phyloP scores from a whole-genome alignment of 2,888 invertebrate species.

The Melolontha melolontha region DNA sequence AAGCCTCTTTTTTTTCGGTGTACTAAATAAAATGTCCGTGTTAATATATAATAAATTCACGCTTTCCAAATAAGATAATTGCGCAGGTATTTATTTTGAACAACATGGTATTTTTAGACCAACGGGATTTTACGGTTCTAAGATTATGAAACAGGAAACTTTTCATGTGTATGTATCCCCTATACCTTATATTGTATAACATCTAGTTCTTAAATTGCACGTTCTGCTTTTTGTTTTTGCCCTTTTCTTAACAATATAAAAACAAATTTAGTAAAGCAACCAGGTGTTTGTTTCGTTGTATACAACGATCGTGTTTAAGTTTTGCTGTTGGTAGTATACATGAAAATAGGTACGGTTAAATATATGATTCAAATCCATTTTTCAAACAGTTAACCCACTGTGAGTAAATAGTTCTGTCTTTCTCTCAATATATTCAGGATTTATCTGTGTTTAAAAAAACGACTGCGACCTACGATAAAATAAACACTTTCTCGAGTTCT shows the following conservation, averaged over 20 bases:
- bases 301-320: no score
- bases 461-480: conserved; percentile 33
- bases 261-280: no score
- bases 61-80: conserved; percentile 15
- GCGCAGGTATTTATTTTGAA: conserved; percentile 34
- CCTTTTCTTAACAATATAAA: background rate
- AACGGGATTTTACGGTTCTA: conserved; percentile 30
- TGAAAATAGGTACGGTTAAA: no score
- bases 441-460: conserved; percentile 16
- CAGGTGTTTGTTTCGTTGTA: no score
- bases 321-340: no score
- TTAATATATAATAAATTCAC: conserved; percentile 13
- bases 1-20: no score
- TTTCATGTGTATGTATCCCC: conserved; percentile 16
- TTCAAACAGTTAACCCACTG: no score
- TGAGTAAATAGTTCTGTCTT: no score
- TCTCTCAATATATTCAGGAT: background rate
- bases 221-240: conserved; percentile 3
- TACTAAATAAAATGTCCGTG: background rate
- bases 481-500: conserved; percentile 8
- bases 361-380: no score
- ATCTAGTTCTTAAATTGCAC: conserved; percentile 42
- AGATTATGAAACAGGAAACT: conserved; percentile 36
- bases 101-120: conserved; percentile 38
- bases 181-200: conserved; percentile 37